A percentile compares a stretch with the other conserved stretches of the same genome.
Conservation (phyloP, 2,888 invertebrate genomes). For the Chirona hameri region DNA sequence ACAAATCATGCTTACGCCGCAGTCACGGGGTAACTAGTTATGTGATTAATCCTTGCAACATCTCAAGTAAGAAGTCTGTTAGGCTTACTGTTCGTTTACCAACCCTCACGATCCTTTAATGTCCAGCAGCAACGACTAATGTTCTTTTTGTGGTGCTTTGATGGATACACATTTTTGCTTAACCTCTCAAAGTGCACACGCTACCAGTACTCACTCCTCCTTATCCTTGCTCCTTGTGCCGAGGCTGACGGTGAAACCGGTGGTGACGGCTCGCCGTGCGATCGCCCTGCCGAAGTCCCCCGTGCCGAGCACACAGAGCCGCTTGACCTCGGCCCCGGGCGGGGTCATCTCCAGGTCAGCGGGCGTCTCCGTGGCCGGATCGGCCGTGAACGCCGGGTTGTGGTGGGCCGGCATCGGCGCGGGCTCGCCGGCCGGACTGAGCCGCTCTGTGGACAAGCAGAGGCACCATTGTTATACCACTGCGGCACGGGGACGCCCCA, state of each 20-base stretch:
- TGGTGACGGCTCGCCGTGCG: conserved; percentile 36
- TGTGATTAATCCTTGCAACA: too few species aligned
- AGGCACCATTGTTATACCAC: not conserved
- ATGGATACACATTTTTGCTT: too few species aligned
- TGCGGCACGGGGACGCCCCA: too few species aligned
- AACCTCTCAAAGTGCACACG: too few species aligned
- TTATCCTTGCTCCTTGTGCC: conserved; percentile 35
- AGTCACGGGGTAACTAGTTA: too few species aligned
- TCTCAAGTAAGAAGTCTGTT: too few species aligned
- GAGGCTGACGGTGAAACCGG: conserved; percentile 38
- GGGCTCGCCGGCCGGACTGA: not conserved
- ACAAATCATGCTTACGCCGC: too few species aligned
- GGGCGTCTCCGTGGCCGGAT: not conserved
- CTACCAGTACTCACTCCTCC: not conserved
- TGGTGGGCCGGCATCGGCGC: not conserved
- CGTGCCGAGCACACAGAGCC: conserved; percentile 35
- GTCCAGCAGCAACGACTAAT: too few species aligned
- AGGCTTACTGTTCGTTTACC: too few species aligned
- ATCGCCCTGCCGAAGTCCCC: conserved; percentile 39
- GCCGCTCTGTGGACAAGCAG: not conserved
- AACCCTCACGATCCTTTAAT: too few species aligned
- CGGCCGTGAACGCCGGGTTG: not conserved
- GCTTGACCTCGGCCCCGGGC: not conserved
- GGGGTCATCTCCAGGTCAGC: not conserved
- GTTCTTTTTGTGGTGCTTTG: too few species aligned